phyloP scores from a whole-genome alignment of 2,113 vertebrate species.

The Glaucomys volans region DNA sequence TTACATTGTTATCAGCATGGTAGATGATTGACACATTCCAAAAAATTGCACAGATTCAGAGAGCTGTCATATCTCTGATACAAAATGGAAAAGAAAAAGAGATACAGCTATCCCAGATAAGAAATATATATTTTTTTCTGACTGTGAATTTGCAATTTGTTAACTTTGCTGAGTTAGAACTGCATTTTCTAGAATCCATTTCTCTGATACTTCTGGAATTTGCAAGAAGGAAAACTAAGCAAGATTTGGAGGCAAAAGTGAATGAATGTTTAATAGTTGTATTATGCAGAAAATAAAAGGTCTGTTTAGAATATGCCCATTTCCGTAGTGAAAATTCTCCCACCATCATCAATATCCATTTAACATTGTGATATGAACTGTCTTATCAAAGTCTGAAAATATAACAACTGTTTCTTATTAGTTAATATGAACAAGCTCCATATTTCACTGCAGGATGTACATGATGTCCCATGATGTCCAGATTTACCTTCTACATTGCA shows the following conservation, averaged over 20 bases:
- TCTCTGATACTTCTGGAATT: neutral
- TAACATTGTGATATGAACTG: neutral
- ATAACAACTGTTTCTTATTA: neutral
- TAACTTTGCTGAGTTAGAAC: neutral
- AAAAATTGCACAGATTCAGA: neutral
- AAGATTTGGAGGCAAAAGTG: neutral
- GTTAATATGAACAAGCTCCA: neutral
- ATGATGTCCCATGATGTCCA: fast-evolving
- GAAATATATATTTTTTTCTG: neutral
- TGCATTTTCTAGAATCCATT: neutral
- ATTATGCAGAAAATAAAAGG: neutral
- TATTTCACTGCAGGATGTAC: neutral
- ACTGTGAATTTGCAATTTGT: neutral
- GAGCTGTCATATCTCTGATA: neutral
- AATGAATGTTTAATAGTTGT: neutral
- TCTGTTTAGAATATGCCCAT: neutral
- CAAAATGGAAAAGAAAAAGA: neutral
- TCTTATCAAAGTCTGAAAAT: neutral
- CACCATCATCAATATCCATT: neutral
- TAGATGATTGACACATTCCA: neutral
- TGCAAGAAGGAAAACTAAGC: neutral
- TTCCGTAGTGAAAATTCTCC: neutral
- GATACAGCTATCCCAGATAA: neutral
- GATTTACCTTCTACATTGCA: neutral
- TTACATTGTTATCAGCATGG: neutral